phyloP scores from a whole-genome alignment of 2,797 vertebrate genomes.

The Muraenolepis orangiensis region DNA sequence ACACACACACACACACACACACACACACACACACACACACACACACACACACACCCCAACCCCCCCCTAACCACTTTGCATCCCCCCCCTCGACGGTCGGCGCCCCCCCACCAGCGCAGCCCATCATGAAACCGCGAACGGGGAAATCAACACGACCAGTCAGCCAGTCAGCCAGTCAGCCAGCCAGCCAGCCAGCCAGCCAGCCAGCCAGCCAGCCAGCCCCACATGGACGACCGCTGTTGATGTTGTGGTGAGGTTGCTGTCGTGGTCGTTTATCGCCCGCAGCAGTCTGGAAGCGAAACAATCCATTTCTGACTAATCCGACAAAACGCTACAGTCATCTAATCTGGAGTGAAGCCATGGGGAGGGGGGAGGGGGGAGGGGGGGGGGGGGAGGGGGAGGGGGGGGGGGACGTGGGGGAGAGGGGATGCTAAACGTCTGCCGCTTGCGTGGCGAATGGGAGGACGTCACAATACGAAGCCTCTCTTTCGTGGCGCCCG shows the following conservation, averaged over 20 bases:
- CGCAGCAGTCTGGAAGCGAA: constrained; percentile 46
- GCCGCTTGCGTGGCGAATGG: background rate
- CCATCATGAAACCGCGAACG: background rate
- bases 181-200: background rate
- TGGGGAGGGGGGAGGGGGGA: background rate
- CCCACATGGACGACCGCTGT: background rate
- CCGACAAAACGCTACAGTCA: constrained; percentile 18
- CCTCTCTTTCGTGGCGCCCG: background rate
- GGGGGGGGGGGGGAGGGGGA: no score
- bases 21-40: no score
- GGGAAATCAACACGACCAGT: constrained; percentile 5
- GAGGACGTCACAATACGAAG: background rate
- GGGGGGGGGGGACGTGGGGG: no score
- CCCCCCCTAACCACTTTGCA: background rate
- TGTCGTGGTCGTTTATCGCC: constrained; percentile 23
- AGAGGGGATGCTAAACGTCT: background rate
- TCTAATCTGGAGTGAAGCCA: constrained; percentile 25
- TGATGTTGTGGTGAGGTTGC: background rate
- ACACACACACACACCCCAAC: no score
- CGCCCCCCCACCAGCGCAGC: background rate
- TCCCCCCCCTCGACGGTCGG: background rate
- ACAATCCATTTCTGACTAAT: constrained; percentile 48
- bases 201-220: background rate
- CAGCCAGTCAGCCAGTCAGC: background rate
- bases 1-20: no score